Percentiles rank a stretch among this genome's conserved stretches.
These are phyloP conservation scores for Onychorhynchus coronatus DNA, from an alignment of 2,113 vertebrate genomes.

Conservation along the genomic window DNA sequence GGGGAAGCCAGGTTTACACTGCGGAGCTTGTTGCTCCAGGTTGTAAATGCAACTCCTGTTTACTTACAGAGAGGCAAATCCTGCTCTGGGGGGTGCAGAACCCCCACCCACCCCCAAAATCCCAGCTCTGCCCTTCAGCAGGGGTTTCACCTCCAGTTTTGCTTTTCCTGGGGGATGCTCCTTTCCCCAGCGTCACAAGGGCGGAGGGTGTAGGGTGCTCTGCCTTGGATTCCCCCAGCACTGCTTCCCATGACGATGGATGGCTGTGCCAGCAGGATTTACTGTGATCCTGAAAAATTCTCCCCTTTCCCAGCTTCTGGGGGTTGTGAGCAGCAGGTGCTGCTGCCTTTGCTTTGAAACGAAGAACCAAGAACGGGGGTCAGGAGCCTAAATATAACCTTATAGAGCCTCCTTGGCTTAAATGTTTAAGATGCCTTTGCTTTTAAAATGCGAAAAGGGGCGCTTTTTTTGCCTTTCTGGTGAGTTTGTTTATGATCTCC, in stretches of 20 bases:
- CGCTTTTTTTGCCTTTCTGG: not conserved
- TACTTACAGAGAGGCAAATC: not conserved
- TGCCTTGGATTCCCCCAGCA: not conserved
- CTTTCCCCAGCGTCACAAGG: not conserved
- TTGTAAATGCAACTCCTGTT: not conserved
- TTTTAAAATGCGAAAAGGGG: not conserved
- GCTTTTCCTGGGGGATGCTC: not conserved
- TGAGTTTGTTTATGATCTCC: not conserved
- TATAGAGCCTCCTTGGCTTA: not conserved
- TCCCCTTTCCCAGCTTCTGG: not conserved
- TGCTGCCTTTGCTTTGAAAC: not conserved
- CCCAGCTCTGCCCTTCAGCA: not conserved
- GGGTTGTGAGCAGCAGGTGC: not conserved
- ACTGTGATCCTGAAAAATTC: not conserved
- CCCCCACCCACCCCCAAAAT: too few species aligned
- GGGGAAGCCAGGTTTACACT: not conserved
- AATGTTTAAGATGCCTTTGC: not conserved
- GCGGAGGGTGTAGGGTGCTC: not conserved
- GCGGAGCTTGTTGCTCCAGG: too few species aligned
- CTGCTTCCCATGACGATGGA: accelerated
- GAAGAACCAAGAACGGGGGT: accelerated
- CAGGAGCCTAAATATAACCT: not conserved
- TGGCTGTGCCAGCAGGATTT: not conserved
- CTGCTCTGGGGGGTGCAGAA: not conserved
- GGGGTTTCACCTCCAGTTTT: not conserved